Evolutionary conservation across 2,888 invertebrate species (phyloP), one percentile per base, ranked within the genome.

Genomic region (Dexiosoma caninum): DNA sequence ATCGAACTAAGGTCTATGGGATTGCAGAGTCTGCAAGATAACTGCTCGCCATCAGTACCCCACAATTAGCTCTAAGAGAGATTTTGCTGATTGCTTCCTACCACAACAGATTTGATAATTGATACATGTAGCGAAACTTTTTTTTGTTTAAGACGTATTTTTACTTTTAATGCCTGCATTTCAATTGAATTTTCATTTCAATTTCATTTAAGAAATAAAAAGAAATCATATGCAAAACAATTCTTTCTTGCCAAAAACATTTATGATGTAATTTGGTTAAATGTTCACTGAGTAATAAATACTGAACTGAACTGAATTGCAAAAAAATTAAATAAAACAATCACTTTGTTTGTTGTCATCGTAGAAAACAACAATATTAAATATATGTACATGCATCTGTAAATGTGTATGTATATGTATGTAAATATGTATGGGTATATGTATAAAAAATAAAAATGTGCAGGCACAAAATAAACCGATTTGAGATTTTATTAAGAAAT

Each of bases 111-210:
- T n/a, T n/a, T n/a, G n/a, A n/a, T n/a, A n/a, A n/a, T n/a, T n/a
- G n/a, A n/a, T n/a, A n/a, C n/a, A n/a, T n/a, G n/a, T n/a, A n/a
- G n/a, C n/a, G n/a, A n/a, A n/a, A n/a, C n/a, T n/a, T n/a, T n/a
- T n/a, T 27, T 60, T 37, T 49, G 21, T 37, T 46, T 2, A 51
- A 19, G 23, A 66, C 8, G 40, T 32, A 42, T 42, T 59, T 67
- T 75, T 51, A 67, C 57, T 74, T 66, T 72, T 49, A 30, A 64
- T 53, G 42, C 44, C 23, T 72, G 53, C 19, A 71, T 40, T 59
- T 80, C 12, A 76, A 62, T 53, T 69, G 5, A 78, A 57, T 74
- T 74, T 80, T 75, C 70, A 66, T 80, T 80, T 76, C 80, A 67
- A 75, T 80, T 64, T 59, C 49, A 55, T 44, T 57, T 66, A 57